phyloP scores from a whole-genome alignment of 2,113 vertebrate species.

The Mixornis gularis region DNA sequence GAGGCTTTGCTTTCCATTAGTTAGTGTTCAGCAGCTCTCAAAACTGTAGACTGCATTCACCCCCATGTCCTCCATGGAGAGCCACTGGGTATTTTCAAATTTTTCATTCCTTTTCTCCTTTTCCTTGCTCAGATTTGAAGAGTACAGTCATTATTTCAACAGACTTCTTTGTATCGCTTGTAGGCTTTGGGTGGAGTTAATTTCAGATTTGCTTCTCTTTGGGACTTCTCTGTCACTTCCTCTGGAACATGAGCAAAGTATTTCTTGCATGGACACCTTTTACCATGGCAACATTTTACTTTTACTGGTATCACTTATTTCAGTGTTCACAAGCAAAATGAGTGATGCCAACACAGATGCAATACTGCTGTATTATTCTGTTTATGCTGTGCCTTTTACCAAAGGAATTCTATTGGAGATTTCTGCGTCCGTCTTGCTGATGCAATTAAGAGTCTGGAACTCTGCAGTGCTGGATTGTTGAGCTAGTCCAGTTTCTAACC shows the following conservation, averaged over 20 bases:
- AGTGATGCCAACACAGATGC: not conserved
- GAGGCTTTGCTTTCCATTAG: not conserved
- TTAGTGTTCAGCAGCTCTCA: not conserved
- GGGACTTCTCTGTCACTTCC: not conserved
- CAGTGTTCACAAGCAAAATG: not conserved
- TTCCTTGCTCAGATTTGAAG: not conserved
- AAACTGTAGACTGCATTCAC: not conserved
- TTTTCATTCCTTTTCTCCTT: not conserved
- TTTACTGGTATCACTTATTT: not conserved
- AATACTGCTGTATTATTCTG: not conserved
- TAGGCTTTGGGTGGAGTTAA: not conserved
- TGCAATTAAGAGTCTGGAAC: not conserved
- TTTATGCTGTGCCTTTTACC: not conserved
- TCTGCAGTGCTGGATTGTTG: not conserved
- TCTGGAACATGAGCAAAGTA: not conserved
- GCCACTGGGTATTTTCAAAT: not conserved
- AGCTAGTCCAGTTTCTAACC: not conserved
- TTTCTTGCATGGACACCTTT: not conserved
- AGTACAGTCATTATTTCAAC: not conserved
- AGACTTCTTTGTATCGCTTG: not conserved
- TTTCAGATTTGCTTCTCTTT: not conserved
- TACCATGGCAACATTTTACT: not conserved
- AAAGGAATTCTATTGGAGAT: not conserved
- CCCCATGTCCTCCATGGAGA: not conserved
- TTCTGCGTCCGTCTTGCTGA: not conserved